These are phyloP conservation scores for Margarornis squamiger DNA, from an alignment of 2,797 vertebrate genomes.

Conservation along the genomic window DNA sequence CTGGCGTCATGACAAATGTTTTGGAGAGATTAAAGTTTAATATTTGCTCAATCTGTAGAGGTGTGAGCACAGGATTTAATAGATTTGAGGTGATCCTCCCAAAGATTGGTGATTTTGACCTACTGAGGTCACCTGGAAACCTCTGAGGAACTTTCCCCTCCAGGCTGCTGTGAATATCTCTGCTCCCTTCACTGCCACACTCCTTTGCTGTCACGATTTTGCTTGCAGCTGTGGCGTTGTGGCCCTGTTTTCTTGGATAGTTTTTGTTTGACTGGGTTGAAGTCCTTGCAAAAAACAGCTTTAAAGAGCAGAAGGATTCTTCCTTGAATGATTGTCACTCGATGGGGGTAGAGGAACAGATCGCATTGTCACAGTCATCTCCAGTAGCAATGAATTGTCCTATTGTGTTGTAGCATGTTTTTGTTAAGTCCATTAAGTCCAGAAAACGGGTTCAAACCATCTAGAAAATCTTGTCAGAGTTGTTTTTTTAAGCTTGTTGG, in stretches of 20 bases:
- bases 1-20: not conserved
- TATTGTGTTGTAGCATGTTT: not conserved
- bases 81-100: not conserved
- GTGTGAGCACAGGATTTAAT: not conserved
- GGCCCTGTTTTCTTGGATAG: not conserved
- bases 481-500: not conserved
- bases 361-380: not conserved
- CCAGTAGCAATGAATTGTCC: not conserved
- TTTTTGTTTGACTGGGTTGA: not conserved
- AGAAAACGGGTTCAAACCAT: not conserved
- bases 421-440: not conserved
- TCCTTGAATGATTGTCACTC: not conserved
- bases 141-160: not conserved
- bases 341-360: not conserved
- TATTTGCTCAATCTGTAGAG: fast-evolving
- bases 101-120: not conserved
- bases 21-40: not conserved
- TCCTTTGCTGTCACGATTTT: not conserved
- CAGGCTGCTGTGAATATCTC: fast-evolving
- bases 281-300: not conserved
- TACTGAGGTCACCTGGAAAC: not conserved
- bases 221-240: not conserved
- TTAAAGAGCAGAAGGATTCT: not conserved
- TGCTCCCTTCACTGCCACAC: not conserved
- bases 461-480: not conserved